A percentile compares a stretch with the other conserved stretches of the same genome.
Conservation (phyloP, 1,140 invertebrate species). For the Dendrolimus punctatus region DNA sequence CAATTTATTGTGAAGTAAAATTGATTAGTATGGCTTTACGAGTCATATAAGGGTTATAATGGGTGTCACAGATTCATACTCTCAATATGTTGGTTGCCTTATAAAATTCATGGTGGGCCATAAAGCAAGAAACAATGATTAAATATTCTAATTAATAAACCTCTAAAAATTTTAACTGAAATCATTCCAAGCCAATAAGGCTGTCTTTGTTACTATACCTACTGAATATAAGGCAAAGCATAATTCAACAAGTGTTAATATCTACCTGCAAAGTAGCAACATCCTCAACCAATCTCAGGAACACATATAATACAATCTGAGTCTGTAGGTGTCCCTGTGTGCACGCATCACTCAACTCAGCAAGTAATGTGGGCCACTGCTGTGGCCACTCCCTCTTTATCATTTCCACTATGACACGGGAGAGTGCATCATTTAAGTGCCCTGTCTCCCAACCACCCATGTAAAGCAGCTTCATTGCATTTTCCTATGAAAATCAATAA, state of each 20-base stretch:
- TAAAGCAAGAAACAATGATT: too few species aligned
- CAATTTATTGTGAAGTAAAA: too few species aligned
- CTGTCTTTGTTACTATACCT: too few species aligned
- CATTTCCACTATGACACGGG: conserved; percentile 93
- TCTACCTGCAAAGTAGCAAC: conserved; percentile 84
- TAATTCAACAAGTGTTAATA: not conserved
- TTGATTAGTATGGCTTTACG: too few species aligned
- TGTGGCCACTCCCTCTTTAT: conserved; percentile 97
- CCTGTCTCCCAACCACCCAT: conserved; percentile 78
- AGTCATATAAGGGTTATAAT: too few species aligned
- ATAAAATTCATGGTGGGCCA: too few species aligned
- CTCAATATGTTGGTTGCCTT: too few species aligned
- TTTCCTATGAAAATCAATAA: conserved; percentile 73
- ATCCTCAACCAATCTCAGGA: conserved; percentile 91
- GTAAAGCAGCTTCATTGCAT: conserved; percentile 86
- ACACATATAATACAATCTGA: conserved; percentile 89
- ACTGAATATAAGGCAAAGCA: too few species aligned
- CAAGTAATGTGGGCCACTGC: conserved; percentile 90
- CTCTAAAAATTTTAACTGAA: too few species aligned
- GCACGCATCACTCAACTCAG: conserved; percentile 85
- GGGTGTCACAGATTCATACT: too few species aligned
- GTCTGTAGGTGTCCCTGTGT: conserved; percentile 87
- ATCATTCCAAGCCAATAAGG: too few species aligned
- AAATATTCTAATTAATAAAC: too few species aligned
- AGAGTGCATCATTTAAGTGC: conserved; percentile 90